Evolutionary conservation across 2,888 invertebrate genomes (phyloP).

Genomic region (Mythimna albipuncta): DNA sequence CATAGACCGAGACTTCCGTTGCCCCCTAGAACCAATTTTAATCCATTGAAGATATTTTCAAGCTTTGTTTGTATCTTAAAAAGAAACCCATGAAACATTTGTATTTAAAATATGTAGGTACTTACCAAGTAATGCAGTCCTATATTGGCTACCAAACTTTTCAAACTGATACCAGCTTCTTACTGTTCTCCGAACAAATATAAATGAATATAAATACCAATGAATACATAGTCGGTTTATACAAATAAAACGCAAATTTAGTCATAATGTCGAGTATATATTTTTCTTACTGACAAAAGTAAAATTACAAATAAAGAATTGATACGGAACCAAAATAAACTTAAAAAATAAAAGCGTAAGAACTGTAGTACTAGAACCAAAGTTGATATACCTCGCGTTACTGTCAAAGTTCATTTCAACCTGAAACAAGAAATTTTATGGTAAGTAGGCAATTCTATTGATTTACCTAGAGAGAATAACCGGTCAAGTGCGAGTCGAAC

Average conservation of each 20-base stretch:
- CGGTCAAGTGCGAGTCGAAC: too few species aligned
- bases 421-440: slow-evolving; percentile 41
- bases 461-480: neutral
- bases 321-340: slow-evolving; percentile 20
- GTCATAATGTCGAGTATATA: slow-evolving; percentile 78
- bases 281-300: slow-evolving; percentile 63
- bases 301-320: slow-evolving; percentile 14
- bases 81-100: too few species aligned
- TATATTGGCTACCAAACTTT: neutral
- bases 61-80: neutral
- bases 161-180: neutral
- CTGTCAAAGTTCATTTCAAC: slow-evolving; percentile 30
- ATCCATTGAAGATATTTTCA: too few species aligned
- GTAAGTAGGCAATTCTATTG: neutral
- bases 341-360: slow-evolving; percentile 13
- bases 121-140: neutral
- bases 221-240: neutral
- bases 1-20: too few species aligned
- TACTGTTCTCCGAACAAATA: neutral
- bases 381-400: slow-evolving; percentile 2
- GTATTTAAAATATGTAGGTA: too few species aligned
- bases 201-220: too few species aligned
- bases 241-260: slow-evolving; percentile 46
- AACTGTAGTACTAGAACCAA: neutral
- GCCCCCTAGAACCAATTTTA: too few species aligned